Evolutionary conservation across 2,797 vertebrate species (phyloP), one percentile per base, ranked within the genome.

Genomic region (Enteromius trimaculatus): DNA sequence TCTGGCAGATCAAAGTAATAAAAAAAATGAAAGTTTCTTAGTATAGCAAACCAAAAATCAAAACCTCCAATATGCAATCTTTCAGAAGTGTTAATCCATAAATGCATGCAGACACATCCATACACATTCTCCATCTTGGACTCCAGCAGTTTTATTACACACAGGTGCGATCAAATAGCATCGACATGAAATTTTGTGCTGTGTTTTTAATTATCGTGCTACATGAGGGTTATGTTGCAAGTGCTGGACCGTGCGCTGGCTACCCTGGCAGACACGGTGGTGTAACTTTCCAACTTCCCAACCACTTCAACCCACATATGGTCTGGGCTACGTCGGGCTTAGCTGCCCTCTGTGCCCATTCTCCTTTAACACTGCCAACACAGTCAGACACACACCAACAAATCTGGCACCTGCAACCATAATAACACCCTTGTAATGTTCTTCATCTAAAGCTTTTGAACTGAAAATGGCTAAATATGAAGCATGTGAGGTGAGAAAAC

Each of bases 201-300:
- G 39, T 39, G 53, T 75, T 65, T 77, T 42, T 47, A 47, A 65
- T 80, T 77, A 81, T 34, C 68, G 11, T 47, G 76, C 49, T 47
- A 65, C 34, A 42, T 77, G 42, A n/a, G 17, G 64, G 65, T 88
- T 79, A 82, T 66, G 34, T 39, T 62, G 65, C 79, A 79, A 85
- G 60, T 26, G 26, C 75, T 82, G 49, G 70, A 71, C 44, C 11
- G 62, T 70, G 75, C 47, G 23, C 71, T 76, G 72, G 79, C 81
- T 83, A 71, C 51, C 84, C 68, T 80, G 83, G 71, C 65, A 60
- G 55, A 70, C 66, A 82, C 9, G 37, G 44, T 68, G 29, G 75
- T 83, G 62, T 78, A 77, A 82, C 75, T 79, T 86, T 74, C 80
- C 66, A 82, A 81, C 64, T 77, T 82, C 84, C 84, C 68, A 80